Percentiles rank a stretch among this genome's conserved stretches.
Conservation (phyloP, 2,888 invertebrate genomes). For the Dynastes grantii region DNA sequence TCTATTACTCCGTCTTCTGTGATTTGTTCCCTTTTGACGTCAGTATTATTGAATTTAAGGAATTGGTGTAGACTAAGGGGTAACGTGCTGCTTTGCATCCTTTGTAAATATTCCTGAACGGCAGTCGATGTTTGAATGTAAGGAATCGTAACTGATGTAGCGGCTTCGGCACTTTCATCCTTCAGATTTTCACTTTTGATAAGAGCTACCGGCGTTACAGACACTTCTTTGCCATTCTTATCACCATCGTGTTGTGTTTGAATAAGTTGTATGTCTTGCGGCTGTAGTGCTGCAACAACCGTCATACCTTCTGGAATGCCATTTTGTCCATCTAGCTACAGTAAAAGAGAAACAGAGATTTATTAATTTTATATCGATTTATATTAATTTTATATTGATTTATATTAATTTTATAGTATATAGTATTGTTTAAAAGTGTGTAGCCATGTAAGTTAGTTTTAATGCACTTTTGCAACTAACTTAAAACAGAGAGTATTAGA, state of each 20-base stretch:
- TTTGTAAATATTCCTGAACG: constrained; percentile 73
- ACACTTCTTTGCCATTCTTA: constrained; percentile 65
- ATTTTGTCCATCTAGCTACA: constrained; percentile 69
- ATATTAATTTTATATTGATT: too few relatives aligned
- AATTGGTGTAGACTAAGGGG: constrained; percentile 77
- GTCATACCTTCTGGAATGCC: constrained; percentile 78
- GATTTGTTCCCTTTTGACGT: constrained; percentile 73
- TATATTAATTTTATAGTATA: too few relatives aligned
- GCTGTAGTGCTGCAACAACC: constrained; percentile 78
- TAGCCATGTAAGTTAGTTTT: too few relatives aligned
- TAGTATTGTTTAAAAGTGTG: too few relatives aligned
- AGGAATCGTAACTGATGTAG: constrained; percentile 71
- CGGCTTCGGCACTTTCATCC: constrained; percentile 60
- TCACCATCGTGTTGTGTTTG: constrained; percentile 62
- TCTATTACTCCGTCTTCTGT: constrained; percentile 72
- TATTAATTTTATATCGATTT: constrained; percentile 18
- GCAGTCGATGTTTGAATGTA: constrained; percentile 73
- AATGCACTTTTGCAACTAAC: too few relatives aligned
- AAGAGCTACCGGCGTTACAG: constrained; percentile 72
- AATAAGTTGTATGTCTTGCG: constrained; percentile 81
- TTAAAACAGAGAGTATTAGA: too few relatives aligned
- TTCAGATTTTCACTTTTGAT: constrained; percentile 69
- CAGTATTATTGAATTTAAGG: constrained; percentile 77
- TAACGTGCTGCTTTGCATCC: constrained; percentile 69
- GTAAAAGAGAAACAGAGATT: constrained; percentile 20